Percentiles rank a stretch among this genome's conserved stretches.
Evolutionary conservation across 2,888 invertebrate species (phyloP).

Genomic region (Sphaeridia pumilis): DNA sequence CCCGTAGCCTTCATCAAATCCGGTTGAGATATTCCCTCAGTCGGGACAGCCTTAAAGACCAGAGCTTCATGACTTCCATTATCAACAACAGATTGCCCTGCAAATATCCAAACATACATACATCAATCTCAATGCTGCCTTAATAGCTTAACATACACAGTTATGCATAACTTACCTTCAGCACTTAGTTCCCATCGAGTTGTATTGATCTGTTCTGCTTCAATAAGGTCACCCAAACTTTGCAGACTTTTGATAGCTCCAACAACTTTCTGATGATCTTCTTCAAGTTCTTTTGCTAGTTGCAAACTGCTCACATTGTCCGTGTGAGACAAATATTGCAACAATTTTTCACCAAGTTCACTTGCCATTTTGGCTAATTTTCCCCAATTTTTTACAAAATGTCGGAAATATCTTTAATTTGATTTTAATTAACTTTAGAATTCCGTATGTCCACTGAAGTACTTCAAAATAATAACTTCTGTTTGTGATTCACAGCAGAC

Average conservation of each 20-base stretch:
- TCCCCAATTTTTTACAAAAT: too few species aligned
- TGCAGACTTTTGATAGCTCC: conserved; percentile 86
- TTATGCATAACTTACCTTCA: conserved; percentile 71
- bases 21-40: conserved; percentile 58
- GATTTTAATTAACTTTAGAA: too few species aligned
- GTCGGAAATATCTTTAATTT: too few species aligned
- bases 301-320: conserved; percentile 49
- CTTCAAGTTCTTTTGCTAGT: conserved; percentile 54
- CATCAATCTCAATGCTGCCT: background rate
- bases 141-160: too few species aligned
- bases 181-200: conserved; percentile 72
- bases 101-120: conserved; percentile 39
- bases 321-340: conserved; percentile 24
- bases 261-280: conserved; percentile 84
- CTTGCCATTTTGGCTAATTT: conserved; percentile 10
- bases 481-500: too few species aligned
- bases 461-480: too few species aligned
- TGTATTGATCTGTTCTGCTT: conserved; percentile 54
- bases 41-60: conserved; percentile 64
- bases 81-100: conserved; percentile 64
- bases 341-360: conserved; percentile 22
- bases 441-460: too few species aligned
- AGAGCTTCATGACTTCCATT: conserved; percentile 89
- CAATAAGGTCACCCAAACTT: conserved; percentile 55
- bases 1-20: conserved; percentile 56